phyloP scores from a whole-genome alignment of 1,140 invertebrate species.

The Oryctes rhinoceros region DNA sequence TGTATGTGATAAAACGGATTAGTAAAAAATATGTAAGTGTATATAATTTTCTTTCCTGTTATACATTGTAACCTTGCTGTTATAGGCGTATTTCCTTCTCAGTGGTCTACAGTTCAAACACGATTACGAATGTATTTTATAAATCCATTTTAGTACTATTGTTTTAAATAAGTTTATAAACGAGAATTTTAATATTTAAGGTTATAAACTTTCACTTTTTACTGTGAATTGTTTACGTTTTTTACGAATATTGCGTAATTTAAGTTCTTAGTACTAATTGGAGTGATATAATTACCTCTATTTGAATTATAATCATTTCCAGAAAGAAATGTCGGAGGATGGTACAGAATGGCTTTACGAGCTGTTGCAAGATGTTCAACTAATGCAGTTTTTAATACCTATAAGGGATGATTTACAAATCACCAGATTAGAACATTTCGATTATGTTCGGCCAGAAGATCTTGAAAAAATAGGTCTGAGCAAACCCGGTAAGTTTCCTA shows the following conservation, averaged over 20 bases:
- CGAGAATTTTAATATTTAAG: not conserved
- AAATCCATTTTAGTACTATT: not conserved
- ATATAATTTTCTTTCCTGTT: not conserved
- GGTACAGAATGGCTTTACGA: conserved; percentile 84
- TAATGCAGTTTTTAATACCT: conserved; percentile 89
- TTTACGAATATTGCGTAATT: conserved; percentile 26
- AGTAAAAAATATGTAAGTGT: conserved; percentile 2
- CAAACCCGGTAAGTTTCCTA: conserved; percentile 73
- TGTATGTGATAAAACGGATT: not conserved
- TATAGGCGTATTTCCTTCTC: conserved; percentile 39
- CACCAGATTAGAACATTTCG: conserved; percentile 91
- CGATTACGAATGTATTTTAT: not conserved
- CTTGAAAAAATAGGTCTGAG: conserved; percentile 94
- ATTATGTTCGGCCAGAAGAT: conserved; percentile 93
- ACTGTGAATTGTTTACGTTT: conserved; percentile 24
- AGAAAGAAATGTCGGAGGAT: conserved; percentile 61
- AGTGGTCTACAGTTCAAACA: not conserved
- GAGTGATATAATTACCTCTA: not conserved
- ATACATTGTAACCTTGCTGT: conserved; percentile 33
- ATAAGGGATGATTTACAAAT: conserved; percentile 91
- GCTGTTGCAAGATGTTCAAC: conserved; percentile 87
- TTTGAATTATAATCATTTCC: not conserved
- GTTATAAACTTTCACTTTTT: conserved; percentile 37
- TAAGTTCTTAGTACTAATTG: conserved; percentile 8
- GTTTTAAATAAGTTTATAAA: not conserved